Evolutionary conservation across 2,113 vertebrate species (phyloP).

Genomic region (Centropristis striata): DNA sequence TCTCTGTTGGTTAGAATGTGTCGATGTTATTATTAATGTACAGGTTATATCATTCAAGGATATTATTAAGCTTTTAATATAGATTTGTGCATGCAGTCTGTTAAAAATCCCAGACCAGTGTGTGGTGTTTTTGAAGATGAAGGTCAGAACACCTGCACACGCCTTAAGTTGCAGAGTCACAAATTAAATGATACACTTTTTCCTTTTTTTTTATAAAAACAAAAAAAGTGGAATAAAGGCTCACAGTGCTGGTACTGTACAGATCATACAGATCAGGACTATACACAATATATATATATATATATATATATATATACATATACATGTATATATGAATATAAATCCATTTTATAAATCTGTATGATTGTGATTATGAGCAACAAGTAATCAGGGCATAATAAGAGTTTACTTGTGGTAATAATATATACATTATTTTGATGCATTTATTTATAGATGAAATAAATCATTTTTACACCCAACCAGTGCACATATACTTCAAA

Average conservation of each 20-base stretch:
- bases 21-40: background rate
- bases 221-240: background rate
- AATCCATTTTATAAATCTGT: background rate
- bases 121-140: background rate
- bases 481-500: background rate
- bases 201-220: too few relatives aligned
- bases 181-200: conserved; percentile 4
- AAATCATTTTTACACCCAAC: background rate
- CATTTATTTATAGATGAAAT: background rate
- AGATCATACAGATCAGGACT: background rate
- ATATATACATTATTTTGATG: background rate
- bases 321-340: background rate
- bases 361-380: background rate
- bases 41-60: background rate
- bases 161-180: background rate
- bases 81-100: background rate
- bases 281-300: too few relatives aligned
- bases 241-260: background rate
- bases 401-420: background rate
- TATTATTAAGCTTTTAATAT: background rate
- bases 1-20: background rate
- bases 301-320: too few relatives aligned
- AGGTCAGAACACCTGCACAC: background rate
- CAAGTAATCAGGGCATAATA: background rate
- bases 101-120: background rate